Evolutionary conservation across 2,888 invertebrate species (phyloP).

Genomic region (Agonopterix arenella): DNA sequence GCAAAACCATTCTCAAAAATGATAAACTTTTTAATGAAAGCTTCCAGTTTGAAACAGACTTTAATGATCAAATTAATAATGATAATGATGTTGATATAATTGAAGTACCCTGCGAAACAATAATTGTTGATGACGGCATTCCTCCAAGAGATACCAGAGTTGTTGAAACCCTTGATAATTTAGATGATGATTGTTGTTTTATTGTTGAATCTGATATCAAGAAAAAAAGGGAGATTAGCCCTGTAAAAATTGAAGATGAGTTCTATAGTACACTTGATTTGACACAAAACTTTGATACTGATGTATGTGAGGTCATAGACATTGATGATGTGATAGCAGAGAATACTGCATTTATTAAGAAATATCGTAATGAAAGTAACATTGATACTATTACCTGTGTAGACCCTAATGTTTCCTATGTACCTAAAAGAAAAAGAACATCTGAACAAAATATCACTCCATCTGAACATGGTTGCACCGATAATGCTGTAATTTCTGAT

Average conservation of each 20-base stretch:
- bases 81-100: slow-evolving; percentile 21
- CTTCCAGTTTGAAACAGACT: slow-evolving; percentile 7
- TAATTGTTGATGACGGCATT: slow-evolving; percentile 17
- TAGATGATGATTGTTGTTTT: slow-evolving; percentile 9
- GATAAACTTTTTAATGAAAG: slow-evolving; percentile 34
- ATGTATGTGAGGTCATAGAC: slow-evolving; percentile 27
- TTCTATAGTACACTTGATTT: slow-evolving; percentile 12
- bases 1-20: slow-evolving; percentile 32
- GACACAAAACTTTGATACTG: slow-evolving; percentile 8
- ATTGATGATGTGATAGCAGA: slow-evolving; percentile 38
- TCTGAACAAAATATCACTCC: background rate
- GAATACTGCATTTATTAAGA: slow-evolving; percentile 25
- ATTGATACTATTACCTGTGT: slow-evolving; percentile 16
- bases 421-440: background rate
- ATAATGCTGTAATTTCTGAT: no score
- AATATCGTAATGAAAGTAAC: slow-evolving; percentile 11
- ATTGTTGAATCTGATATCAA: slow-evolving; percentile 1
- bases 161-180: background rate
- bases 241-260: slow-evolving; percentile 10
- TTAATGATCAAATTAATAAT: slow-evolving; percentile 8
- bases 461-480: background rate
- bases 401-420: slow-evolving; percentile 6
- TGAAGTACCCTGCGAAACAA: slow-evolving; percentile 22
- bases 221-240: slow-evolving; percentile 10
- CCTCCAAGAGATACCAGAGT: background rate